Conservation (phyloP, 30 jellyfish, hydroid and myxozoan species). For the Hydractinia symbiolongicarpus region DNA sequence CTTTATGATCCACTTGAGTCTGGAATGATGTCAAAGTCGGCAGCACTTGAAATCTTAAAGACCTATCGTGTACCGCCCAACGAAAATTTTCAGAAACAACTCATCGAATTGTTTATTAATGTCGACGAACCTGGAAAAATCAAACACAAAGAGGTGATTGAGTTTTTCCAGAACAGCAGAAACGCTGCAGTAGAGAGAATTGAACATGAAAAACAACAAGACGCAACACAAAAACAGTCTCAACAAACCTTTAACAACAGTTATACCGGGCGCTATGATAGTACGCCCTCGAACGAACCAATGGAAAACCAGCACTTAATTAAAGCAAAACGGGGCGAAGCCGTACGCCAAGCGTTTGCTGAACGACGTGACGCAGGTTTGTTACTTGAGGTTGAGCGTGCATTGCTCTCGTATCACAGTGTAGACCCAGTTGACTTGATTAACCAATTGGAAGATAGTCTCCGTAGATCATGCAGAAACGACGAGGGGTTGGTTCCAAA, state of each 20-base stretch:
- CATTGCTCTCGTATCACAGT: neutral
- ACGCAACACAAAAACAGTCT: neutral
- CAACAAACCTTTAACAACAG: neutral
- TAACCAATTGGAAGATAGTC: conserved; percentile 11
- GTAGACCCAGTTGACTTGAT: conserved; percentile 22
- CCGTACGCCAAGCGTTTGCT: conserved; percentile 1
- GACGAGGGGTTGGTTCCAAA: conserved; percentile 11
- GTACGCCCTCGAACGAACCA: conserved; percentile 1
- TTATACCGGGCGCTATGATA: conserved; percentile 16
- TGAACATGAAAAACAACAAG: neutral
- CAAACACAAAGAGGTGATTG: neutral
- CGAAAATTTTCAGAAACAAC: conserved; percentile 6
- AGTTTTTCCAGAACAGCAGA: neutral
- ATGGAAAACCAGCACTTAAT: neutral
- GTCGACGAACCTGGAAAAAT: neutral
- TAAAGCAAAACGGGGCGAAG: conserved; percentile 14
- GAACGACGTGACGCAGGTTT: conserved; percentile 30
- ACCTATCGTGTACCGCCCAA: conserved; percentile 17
- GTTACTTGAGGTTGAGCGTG: conserved; percentile 17
- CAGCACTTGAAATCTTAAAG: conserved; percentile 22
- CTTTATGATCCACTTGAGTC: conserved; percentile 22
- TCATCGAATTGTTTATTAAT: neutral
- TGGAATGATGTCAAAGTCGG: conserved; percentile 6
- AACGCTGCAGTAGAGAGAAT: neutral
- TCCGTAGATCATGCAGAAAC: neutral